Conservation (phyloP, 2,797 vertebrate genomes). For the Enteromius unitaeniatus region DNA sequence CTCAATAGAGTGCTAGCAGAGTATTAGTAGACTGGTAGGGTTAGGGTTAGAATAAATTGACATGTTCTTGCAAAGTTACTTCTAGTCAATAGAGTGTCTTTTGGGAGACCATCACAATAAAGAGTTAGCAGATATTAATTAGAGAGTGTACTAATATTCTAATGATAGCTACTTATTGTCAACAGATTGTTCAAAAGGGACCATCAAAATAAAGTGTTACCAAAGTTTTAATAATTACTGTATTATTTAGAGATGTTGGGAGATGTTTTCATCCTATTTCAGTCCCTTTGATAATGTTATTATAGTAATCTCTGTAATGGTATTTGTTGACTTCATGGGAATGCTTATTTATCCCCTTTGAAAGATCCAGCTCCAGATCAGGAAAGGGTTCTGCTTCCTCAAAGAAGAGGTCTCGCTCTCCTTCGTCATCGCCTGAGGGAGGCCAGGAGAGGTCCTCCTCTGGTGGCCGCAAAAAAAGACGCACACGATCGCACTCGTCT, state of each 20-base stretch:
- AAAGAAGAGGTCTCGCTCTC: slow-evolving; percentile 91
- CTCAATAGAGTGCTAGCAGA: no score
- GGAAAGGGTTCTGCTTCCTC: slow-evolving; percentile 94
- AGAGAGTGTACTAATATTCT: no score
- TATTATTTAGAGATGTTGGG: not conserved
- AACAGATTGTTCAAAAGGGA: no score
- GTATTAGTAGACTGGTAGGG: no score
- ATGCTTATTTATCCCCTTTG: slow-evolving; percentile 78
- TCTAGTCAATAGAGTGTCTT: no score
- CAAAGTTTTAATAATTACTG: not conserved
- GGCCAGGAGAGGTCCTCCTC: slow-evolving; percentile 95
- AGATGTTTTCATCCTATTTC: not conserved
- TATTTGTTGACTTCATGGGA: slow-evolving; percentile 69
- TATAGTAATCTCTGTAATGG: not conserved
- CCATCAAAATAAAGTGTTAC: no score
- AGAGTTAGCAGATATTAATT: no score
- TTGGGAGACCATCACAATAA: no score
- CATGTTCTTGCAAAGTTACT: no score
- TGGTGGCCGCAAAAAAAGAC: slow-evolving; percentile 96
- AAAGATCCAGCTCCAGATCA: slow-evolving; percentile 99
- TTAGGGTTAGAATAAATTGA: no score
- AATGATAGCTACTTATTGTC: no score
- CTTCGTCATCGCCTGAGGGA: slow-evolving; percentile 93
- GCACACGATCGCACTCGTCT: slow-evolving; percentile 97
- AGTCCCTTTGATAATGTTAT: slow-evolving; percentile 36